Base-by-base conservation (phyloP, 2,797 vertebrate genomes). In the Hirundo rustica region DNA sequence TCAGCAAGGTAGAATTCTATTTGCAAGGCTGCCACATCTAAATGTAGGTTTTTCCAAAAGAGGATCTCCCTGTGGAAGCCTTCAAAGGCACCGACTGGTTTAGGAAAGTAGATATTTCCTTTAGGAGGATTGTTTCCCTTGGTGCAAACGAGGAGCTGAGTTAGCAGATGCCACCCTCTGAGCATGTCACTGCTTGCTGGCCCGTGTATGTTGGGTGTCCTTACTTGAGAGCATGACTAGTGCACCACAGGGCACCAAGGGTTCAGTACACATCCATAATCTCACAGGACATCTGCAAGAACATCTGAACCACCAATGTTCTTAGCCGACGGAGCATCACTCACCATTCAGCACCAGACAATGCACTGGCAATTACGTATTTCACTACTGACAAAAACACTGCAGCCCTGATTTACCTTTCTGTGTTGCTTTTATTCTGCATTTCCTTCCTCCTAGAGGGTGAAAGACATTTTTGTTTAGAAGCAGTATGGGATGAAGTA, bases 101-200 rank as follows among this genome's bases (percentile, higher is more conserved):
- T 27, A 27, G 34, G 64, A 53, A 58, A 38, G 10, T 8, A 22
- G 12, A 42, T 62, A 58, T 75, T 91, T 92, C 32, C 72, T 78
- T 62, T 29, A 42, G 74, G 50, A 96, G 48, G 48, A 68, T 40
- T 61, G 11, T 36, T 88, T 44, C 57, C 29, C 23, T 72, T 13
- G 66, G 62, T 82, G 91, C 45, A 29, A 70, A 36, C 0, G 2
- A 8, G 71, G 66, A 81, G 71, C 58, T 85, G 85, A 62, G 32
- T 45, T 53, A 81, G 93, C 82, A 88, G 91, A 96, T 95, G 60
- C 85, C 91, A 89, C 87, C 79, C 89, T 85, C n/a, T 0, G 0
- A 50, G 73, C 95, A 34, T 81, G 95, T 57, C 67, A 6, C 45
- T 27, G 66, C 95, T 77, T 93, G 95, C 79, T 57, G 48, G 38